A percentile compares a stretch with the other conserved stretches of the same genome.
Conservation (phyloP, 2,888 invertebrate genomes). For the Apamea monoglypha region DNA sequence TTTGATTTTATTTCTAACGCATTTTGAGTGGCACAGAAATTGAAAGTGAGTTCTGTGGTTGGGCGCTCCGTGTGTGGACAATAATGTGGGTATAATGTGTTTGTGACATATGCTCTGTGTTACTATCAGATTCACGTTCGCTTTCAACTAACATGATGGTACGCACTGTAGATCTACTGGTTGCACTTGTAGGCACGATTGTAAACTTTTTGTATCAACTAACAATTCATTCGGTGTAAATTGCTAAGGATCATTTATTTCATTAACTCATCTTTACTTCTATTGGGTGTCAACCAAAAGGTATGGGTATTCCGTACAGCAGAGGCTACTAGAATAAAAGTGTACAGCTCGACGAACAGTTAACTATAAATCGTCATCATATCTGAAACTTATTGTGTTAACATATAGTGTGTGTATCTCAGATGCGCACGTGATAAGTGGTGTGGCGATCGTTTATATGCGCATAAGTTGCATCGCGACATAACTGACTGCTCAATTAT, state of each 20-base stretch:
- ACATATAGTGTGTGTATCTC: neutral
- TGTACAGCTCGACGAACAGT: neutral
- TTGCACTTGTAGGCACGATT: slow-evolving; percentile 58
- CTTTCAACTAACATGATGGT: slow-evolving; percentile 64
- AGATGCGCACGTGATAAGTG: neutral
- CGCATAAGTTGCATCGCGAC: neutral
- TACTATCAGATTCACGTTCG: slow-evolving; percentile 57
- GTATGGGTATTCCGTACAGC: slow-evolving; percentile 4
- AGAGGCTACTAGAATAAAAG: neutral
- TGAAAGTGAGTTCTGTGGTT: slow-evolving; percentile 54
- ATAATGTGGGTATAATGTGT: slow-evolving; percentile 67
- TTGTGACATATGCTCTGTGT: slow-evolving; percentile 52
- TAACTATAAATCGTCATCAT: neutral
- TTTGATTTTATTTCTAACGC: slow-evolving; percentile 84
- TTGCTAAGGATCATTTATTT: slow-evolving; percentile 29
- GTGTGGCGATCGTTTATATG: neutral
- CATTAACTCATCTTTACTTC: slow-evolving; percentile 23
- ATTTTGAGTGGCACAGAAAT: slow-evolving; percentile 66
- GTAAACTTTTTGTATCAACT: slow-evolving; percentile 44
- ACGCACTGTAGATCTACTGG: slow-evolving; percentile 63
- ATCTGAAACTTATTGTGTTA: neutral
- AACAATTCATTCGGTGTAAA: slow-evolving; percentile 38
- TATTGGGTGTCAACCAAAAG: slow-evolving; percentile 10
- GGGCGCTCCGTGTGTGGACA: slow-evolving; percentile 57
- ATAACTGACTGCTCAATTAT: slow-evolving; percentile 3